phyloP scores from a whole-genome alignment of 2,113 vertebrate species.

The Melanerpes aurifrons region DNA sequence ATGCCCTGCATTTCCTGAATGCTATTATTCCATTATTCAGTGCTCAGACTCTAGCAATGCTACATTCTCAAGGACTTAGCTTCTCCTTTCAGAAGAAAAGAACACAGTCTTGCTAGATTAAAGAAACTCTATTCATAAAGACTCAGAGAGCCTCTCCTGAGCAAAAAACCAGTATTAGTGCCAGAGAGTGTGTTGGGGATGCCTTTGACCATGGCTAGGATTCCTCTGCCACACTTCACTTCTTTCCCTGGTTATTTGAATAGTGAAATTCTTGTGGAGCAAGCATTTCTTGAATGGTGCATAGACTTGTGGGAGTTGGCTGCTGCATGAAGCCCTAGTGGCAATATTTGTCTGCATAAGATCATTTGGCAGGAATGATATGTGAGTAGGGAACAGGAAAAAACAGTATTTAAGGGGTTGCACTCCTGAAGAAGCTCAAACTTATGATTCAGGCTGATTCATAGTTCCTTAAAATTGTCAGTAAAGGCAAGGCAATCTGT shows the following conservation, averaged over 20 bases:
- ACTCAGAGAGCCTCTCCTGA: background rate
- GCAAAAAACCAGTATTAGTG: background rate
- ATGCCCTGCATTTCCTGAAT: background rate
- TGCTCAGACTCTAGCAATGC: background rate
- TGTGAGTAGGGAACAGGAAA: background rate
- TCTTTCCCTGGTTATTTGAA: background rate
- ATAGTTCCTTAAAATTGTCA: background rate
- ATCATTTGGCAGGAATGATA: conserved; percentile 5
- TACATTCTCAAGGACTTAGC: background rate
- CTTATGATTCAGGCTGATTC: background rate
- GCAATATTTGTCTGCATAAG: background rate
- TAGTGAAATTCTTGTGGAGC: background rate
- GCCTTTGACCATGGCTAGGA: background rate
- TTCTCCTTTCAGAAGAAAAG: background rate
- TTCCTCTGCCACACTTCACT: background rate
- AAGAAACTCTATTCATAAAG: background rate
- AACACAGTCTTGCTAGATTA: background rate
- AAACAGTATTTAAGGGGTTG: background rate
- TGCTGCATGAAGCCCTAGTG: background rate
- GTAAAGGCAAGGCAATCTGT: background rate
- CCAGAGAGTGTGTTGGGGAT: background rate
- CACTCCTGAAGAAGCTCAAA: background rate
- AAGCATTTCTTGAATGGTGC: background rate
- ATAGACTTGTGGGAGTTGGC: background rate
- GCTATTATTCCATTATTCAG: background rate